Evolutionary conservation across 92 coral and sea anemone genomes (phyloP).

Genomic region (Actinostola sp.): DNA sequence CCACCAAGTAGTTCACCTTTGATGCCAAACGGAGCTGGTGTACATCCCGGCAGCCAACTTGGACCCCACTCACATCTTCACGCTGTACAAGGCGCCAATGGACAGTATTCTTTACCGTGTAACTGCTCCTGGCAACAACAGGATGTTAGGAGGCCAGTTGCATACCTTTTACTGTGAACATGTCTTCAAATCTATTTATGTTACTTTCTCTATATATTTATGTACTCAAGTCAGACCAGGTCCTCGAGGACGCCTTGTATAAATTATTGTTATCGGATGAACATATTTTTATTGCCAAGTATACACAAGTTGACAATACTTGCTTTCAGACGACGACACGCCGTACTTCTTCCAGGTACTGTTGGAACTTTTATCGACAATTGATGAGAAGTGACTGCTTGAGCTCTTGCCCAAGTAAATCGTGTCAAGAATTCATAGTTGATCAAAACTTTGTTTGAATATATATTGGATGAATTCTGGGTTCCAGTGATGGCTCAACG

Average conservation of each 20-base stretch:
- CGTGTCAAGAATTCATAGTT: conserved; percentile 81
- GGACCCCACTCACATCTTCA: conserved; percentile 85
- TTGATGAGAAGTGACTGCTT: conserved; percentile 46
- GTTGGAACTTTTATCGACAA: conserved; percentile 25
- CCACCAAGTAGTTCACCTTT: conserved; percentile 73
- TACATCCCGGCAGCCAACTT: conserved; percentile 76
- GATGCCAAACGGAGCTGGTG: conserved; percentile 68
- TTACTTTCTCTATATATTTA: conserved; percentile 57
- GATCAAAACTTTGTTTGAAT: conserved; percentile 53
- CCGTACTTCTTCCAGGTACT: conserved; percentile 20
- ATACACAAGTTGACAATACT: conserved; percentile 30
- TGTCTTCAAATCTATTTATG: conserved; percentile 59
- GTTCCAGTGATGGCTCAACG: conserved; percentile 61
- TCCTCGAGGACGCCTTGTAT: conserved; percentile 53
- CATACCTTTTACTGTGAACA: conserved; percentile 82
- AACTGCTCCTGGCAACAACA: conserved; percentile 95
- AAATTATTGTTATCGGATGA: conserved; percentile 78
- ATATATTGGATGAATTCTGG: conserved; percentile 60
- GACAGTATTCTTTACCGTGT: conserved; percentile 95
- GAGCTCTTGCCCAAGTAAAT: conserved; percentile 62
- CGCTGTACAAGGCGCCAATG: conserved; percentile 89
- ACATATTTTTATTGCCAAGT: conserved; percentile 52
- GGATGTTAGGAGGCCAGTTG: conserved; percentile 94
- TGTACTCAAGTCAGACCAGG: conserved; percentile 71
- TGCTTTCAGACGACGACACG: conserved; percentile 37